Base-by-base conservation (phyloP, 2,888 invertebrate species). In the Myopa testacea region DNA sequence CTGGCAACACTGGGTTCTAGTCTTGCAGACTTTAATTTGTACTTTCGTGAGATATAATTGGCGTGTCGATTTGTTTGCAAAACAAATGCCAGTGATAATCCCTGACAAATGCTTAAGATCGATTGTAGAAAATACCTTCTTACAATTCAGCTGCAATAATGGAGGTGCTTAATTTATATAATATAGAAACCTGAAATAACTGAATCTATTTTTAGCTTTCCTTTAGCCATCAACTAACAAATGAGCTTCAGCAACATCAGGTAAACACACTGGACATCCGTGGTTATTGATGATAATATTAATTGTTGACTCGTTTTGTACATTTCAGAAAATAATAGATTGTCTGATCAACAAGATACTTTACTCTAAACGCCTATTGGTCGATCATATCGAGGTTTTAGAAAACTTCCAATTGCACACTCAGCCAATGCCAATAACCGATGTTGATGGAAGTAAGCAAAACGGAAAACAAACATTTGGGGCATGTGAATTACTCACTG, bases 311-410 rank as follows among this genome's bases (percentile, higher is more conserved):
- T 37, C 37, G 37, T 58, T 26, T 34, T 34, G 40, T 10, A 40
- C 63, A 58, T 71, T 63, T 55, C 14, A 76, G 71, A 83, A 84
- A 67, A 84, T 87, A 34, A 84, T 85, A 7, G 82, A 84, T 65
- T 78, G 77, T 16, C 78, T 88, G 55, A 83, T 89, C 71, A 83
- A 86, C 8, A 84, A 82, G 80, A 87, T 89, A 79, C 83, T 89
- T 19, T 86, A 83, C 62, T 89, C 89, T 0, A 88, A 88, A 69
- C 85, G 89, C 1, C 82, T 89, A 63, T 81, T 89, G 8, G 85
- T 87, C 60, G 89, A 89, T 81, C 90, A 89, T 81, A 85, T 89
- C 4, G 89, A 89, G 78, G 86, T 87, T 0, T 81, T 89, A n/a
- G 89, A 89, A 58, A 86, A 85, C 34, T 87, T 86, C 67, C 82